Base-by-base conservation (phyloP, 2,113 vertebrate species). In the Maccullochella peelii region DNA sequence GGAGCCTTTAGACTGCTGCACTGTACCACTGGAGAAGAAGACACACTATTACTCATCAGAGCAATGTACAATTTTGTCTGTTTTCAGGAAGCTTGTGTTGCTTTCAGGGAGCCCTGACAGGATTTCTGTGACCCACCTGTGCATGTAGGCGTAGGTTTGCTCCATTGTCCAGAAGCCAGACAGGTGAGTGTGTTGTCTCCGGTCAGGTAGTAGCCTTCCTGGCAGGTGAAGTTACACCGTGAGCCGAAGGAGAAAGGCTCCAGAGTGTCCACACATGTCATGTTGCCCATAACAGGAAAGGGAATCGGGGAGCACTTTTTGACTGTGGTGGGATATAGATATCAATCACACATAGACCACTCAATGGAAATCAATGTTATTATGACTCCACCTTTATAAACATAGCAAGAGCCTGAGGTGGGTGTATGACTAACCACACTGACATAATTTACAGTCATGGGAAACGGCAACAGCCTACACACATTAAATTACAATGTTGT, bases 221-320 rank as follows among this genome's bases (percentile, higher is more conserved):
- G 61, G 71, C 96, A 96, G 82, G n/a, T 61, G 75, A 95, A 79
- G 16, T 84, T 62, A 77, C 96, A 97, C 30, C 0, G 21, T 0
- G 89, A 92, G 70, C 52, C 75, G 59, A 86, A 93, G 7, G 90
- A 93, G 70, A 90, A 92, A 8, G 84, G 58, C 81, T 84, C 84
- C 72, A 92, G 10, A 1, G 83, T 20, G 69, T 88, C 75, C 62
- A 79, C 69, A 52, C 91, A 93, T 1, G 67, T 85, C 86, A 94
- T 36, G 62, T 66, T 87, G 55, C 86, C 88, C 23, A 63, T 75
- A 1, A 21, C 27, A 62, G 92, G 91, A 38, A 47, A 63, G 36
- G 77, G 30, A 58, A 90, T 25, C 6, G 67, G 8, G 20, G 76
- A n/a, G 82, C 93, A 93, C 58, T 63, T 87, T 70, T 71, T 86